These are phyloP conservation scores for Sarcophaga subvicina DNA, from an alignment of 2,888 invertebrate species.

Conservation along the genomic window DNA sequence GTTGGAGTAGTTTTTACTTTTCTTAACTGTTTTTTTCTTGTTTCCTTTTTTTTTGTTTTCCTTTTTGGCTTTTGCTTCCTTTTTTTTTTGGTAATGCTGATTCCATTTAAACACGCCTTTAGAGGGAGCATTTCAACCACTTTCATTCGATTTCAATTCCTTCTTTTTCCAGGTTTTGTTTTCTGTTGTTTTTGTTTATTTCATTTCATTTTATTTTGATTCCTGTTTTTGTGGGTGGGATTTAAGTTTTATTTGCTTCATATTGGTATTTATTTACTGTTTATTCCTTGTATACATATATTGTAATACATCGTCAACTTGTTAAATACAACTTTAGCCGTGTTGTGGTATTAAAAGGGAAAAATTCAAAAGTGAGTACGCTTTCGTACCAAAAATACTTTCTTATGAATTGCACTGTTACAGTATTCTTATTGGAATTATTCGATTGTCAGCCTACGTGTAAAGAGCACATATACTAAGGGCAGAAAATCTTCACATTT, in stretches of 20 bases:
- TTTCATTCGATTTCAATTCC: neutral
- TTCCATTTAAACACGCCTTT: constrained; percentile 62
- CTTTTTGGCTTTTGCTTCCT: neutral
- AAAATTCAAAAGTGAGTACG: too few relatives aligned
- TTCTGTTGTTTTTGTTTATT: constrained; percentile 40
- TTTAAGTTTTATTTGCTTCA: constrained; percentile 37
- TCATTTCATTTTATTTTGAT: constrained; percentile 46
- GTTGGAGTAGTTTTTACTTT: constrained; percentile 9
- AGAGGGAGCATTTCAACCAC: constrained; percentile 38
- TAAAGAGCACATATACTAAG: too few relatives aligned
- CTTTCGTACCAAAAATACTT: too few relatives aligned
- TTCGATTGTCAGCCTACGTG: too few relatives aligned
- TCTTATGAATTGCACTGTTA: too few relatives aligned
- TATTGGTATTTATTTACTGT: neutral
- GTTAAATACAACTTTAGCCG: neutral
- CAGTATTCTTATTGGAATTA: too few relatives aligned
- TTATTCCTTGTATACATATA: neutral
- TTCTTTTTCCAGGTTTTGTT: constrained; percentile 4
- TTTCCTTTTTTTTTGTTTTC: neutral
- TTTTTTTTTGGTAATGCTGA: neutral
- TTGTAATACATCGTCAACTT: neutral
- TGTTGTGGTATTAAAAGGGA: neutral
- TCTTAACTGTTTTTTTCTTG: constrained; percentile 18
- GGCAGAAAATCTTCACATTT: too few relatives aligned
- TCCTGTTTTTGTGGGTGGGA: constrained; percentile 59